Evolutionary conservation across 2,797 vertebrate genomes (phyloP), one percentile per base, ranked within the genome.

Genomic region (Tarsius wallacei): DNA sequence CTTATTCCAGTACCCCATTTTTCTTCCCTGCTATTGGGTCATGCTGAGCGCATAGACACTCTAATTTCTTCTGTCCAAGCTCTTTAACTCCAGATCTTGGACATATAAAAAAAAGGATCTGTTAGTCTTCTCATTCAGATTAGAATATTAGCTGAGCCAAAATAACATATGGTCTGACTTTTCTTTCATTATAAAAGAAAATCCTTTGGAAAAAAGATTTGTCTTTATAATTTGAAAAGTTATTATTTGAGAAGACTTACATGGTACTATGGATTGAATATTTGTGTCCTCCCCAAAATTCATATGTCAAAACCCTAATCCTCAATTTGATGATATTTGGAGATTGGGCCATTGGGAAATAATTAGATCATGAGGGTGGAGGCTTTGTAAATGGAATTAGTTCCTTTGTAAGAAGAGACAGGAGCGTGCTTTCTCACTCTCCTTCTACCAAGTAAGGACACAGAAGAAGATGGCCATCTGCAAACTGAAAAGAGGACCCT

Each of bases 201-300:
- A 55, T 90, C 5, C 2, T 87, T 53, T 73, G 15, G 5, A 10
- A 81, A 86, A 74, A 74, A 1, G 0, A 57, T 64, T 77, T 93
- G 82, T 47, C 15, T 80, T 92, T 36, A 22, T 68, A 73, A 84
- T 87, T 91, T 90, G n/a, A 80, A 95, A 80, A 90, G 22, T 87
- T 33, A 66, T 78, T 87, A 70, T 73, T 80, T 74, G 47, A 42
- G n/a, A 86, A 94, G 22, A 51, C 15, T 17, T 66, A n/a, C 1
- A 55, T 73, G 7, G 3, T 87, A 22, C 19, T 66, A 19, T 51
- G 10, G 33, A 7, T 7, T 66, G 28, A 80, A 57, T 80, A 80
- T 70, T 14, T 87, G 55, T 89, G 16, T 68, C n/a, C 5, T 5
- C 1, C 26, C 26, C 7, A 4, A 57, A 80, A 68, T 87, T 31